Base-by-base conservation (phyloP, 2,888 invertebrate genomes). In the Oligia strigilis region DNA sequence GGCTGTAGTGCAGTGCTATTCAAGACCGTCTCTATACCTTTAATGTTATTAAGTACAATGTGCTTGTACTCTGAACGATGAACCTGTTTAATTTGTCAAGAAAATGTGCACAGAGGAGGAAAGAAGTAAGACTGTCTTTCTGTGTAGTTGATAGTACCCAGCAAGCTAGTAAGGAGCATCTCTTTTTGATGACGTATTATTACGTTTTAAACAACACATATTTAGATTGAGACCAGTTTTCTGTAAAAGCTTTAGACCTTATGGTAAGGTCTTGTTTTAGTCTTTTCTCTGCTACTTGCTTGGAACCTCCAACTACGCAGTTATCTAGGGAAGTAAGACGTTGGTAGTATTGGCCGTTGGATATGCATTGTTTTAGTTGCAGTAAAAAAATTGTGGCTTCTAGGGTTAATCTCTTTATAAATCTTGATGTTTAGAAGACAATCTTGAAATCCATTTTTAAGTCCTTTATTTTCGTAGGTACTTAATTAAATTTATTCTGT, bases 61-160 rank as follows among this genome's bases (percentile, higher is more conserved):
- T 49, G 17, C 11, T 17, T 46, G 4, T 23, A 46, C 17, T 19
- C 14, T 4, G 14, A 64, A 71, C 62, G n/a, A 40, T 64, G 17
- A 49, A 4, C 19, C 4, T 29, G 40, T 55, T 29, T 73, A 23
- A 75, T 62, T 70, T 80, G 65, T 72, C 46, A 49, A 49, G 69
- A 23, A 19, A 49, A 9, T 40, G 29, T n/a, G 36, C 11, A 58
- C 23, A 66, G 40, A 43, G 74, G 72, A 69, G 75, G 43, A 46
- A 58, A 36, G 58, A 74, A 58, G 58, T 73, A 60, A 62, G 69
- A 49, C 73, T 80, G 72, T 65, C 11, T 70, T 66, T 8, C 13
- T 17, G 29, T 9, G 67, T 60, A 81, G 64, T 73, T 58, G 75
- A 14, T 66, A 65, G 43, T 43, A 85, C 49, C 83, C 62, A 84